Evolutionary conservation across 2,797 vertebrate genomes (phyloP).

Genomic region (Pseudopleuronectes americanus): DNA sequence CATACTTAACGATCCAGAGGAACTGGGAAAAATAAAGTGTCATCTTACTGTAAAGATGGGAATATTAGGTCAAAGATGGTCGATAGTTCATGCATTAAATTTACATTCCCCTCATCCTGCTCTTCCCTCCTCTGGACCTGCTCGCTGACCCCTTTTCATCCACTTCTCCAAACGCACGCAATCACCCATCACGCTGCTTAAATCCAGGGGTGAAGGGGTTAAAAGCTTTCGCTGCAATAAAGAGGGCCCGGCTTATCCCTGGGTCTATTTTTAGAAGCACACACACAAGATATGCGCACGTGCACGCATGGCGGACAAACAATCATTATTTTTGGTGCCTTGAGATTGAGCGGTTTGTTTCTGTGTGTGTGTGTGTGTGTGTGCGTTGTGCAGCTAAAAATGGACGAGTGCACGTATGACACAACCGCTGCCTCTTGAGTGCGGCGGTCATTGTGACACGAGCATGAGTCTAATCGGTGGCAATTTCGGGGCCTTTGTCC

Average conservation of each 20-base stretch:
- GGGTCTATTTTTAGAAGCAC: slow-evolving; percentile 77
- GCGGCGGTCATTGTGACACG: slow-evolving; percentile 34
- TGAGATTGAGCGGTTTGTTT: slow-evolving; percentile 48
- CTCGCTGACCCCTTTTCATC: slow-evolving; percentile 42
- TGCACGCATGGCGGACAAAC: slow-evolving; percentile 72
- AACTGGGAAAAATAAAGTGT: neutral
- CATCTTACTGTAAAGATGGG: neutral
- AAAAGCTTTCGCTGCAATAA: slow-evolving; percentile 81
- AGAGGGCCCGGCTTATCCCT: slow-evolving; percentile 79
- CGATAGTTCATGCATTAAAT: slow-evolving; percentile 31
- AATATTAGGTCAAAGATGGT: neutral
- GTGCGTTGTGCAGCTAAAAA: slow-evolving; percentile 53
- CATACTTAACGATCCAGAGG: neutral
- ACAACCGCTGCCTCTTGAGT: slow-evolving; percentile 44
- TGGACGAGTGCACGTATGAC: slow-evolving; percentile 51
- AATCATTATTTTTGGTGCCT: slow-evolving; percentile 73
- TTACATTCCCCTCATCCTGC: slow-evolving; percentile 19
- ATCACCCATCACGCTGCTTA: slow-evolving; percentile 38
- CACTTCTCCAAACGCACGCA: slow-evolving; percentile 36
- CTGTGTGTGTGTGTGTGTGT: neutral
- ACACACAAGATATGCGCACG: slow-evolving; percentile 69
- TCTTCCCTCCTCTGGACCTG: slow-evolving; percentile 3
- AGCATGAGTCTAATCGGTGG: slow-evolving; percentile 21
- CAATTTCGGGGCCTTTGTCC: slow-evolving; percentile 43
- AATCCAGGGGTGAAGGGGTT: slow-evolving; percentile 74